These are phyloP conservation scores for Bradypodion pumilum DNA, from an alignment of 2,797 vertebrate genomes.

Conservation along the genomic window DNA sequence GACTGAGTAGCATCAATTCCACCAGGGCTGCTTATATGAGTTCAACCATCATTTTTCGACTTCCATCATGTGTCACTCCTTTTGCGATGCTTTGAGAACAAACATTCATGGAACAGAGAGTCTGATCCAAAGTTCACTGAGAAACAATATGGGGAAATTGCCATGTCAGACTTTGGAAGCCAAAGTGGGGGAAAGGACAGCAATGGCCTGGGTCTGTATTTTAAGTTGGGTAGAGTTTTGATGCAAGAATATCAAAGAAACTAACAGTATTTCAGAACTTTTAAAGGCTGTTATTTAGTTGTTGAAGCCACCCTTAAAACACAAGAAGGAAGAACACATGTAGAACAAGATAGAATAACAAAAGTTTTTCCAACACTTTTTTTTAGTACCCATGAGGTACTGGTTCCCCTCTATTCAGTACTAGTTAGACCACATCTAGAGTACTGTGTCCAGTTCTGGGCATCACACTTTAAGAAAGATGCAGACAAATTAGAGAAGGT, in stretches of 20 bases:
- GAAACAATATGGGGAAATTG: constrained; percentile 35
- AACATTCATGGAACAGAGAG: not conserved
- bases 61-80: constrained; percentile 9
- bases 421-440: no score
- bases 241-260: not conserved
- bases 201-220: not conserved
- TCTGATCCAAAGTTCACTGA: constrained; percentile 21
- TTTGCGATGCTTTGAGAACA: not conserved
- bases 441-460: no score
- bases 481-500: no score
- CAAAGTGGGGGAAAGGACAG: not conserved
- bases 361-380: no score
- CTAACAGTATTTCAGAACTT: not conserved
- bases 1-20: constrained; percentile 8
- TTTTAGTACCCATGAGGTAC: no score
- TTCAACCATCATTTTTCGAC: not conserved
- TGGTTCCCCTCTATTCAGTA: no score
- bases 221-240: not conserved
- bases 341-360: no score
- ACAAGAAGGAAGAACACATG: not conserved
- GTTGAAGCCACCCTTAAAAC: not conserved
- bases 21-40: constrained; percentile 8
- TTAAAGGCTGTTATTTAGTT: not conserved
- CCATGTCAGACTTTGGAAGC: constrained; percentile 12
- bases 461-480: no score